Evolutionary conservation across 1,140 invertebrate genomes (phyloP), one percentile per base, ranked within the genome.

Genomic region (Caenorhabditis briggsae): DNA sequence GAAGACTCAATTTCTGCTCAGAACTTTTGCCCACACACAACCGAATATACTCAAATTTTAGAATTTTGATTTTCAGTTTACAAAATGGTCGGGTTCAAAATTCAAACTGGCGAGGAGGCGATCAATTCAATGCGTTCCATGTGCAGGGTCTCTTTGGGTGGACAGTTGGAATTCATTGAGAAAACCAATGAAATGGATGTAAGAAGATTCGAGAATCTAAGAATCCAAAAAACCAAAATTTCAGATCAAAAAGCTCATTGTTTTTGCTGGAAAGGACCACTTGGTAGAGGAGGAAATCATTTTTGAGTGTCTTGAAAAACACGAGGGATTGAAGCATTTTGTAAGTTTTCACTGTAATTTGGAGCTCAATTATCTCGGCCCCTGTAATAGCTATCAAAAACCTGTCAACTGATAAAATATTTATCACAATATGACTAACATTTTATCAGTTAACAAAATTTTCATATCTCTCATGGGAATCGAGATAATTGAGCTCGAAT

Each of bases 51-150:
- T n/a, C n/a, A n/a, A n/a, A n/a, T n/a, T n/a, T 87, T 64, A 33
- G 87, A 23, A 12, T 7, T 58, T 53, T 20, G 41, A 48, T 56
- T 87, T 87, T 53, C 84, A 87, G 86, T 87, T 2, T 87, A 87
- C 50, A 87, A 87, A 48, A 55, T 25, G 12, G 23, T 87, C 20
- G 82, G 82, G 12, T 50, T 83, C n/a, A 50, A 55, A 25, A 25
- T 83, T 16, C 16, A 58, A 23, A 83, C 9, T 83, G 82, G 82
- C 11, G 55, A 59, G n/a, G n/a, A 50, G 48, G 82, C 82, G 12
- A 25, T 83, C 11, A 59, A 50, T 14, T 83, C 50, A 18, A 55
- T 83, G n/a, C n/a, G 82, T 12, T 56, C 82, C 20, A 83, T 87
- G 59, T 82, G 14, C 5, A 85, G 48, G 9, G 58, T 78, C 84